Conservation (phyloP, 2,888 invertebrate genomes). For the Pyrrhosoma nymphula region DNA sequence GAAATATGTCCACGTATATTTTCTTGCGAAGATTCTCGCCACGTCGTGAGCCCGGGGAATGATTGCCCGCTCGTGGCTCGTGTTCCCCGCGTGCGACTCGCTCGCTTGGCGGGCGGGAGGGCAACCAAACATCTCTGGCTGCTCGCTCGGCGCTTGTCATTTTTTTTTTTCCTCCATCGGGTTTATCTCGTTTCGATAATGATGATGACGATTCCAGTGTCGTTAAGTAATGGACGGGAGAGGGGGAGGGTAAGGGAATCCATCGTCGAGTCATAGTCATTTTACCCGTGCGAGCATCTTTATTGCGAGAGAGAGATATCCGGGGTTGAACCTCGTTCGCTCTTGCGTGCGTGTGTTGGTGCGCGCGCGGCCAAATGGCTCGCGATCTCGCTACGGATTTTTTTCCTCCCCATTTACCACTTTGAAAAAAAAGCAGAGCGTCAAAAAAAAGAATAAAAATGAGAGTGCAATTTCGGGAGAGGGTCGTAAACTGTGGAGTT, state of each 20-base stretch:
- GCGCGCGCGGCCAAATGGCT: constrained; percentile 17
- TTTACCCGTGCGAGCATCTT: constrained; percentile 42
- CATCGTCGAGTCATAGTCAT: constrained; percentile 48
- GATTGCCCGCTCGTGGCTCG: not conserved
- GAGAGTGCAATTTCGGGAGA: constrained; percentile 13
- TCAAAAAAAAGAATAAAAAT: not conserved
- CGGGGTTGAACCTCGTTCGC: not conserved
- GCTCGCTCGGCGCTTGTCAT: not conserved
- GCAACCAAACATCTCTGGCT: not conserved
- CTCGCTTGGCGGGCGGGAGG: not conserved
- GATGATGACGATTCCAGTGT: constrained; percentile 58
- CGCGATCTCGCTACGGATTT: not conserved
- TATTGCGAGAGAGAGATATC: not conserved
- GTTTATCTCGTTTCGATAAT: constrained; percentile 57
- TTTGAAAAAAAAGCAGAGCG: not conserved
- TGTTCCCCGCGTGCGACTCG: not conserved
- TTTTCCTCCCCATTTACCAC: constrained; percentile 49
- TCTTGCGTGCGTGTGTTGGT: constrained; percentile 3
- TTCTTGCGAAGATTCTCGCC: not conserved
- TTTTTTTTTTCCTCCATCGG: not conserved
- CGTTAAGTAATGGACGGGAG: constrained; percentile 57
- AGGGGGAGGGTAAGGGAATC: not conserved
- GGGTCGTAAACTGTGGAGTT: constrained; percentile 53
- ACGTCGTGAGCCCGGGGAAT: not conserved
- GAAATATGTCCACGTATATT: not conserved